phyloP scores from a whole-genome alignment of 2,888 invertebrate species.

The Lithodes maja region DNA sequence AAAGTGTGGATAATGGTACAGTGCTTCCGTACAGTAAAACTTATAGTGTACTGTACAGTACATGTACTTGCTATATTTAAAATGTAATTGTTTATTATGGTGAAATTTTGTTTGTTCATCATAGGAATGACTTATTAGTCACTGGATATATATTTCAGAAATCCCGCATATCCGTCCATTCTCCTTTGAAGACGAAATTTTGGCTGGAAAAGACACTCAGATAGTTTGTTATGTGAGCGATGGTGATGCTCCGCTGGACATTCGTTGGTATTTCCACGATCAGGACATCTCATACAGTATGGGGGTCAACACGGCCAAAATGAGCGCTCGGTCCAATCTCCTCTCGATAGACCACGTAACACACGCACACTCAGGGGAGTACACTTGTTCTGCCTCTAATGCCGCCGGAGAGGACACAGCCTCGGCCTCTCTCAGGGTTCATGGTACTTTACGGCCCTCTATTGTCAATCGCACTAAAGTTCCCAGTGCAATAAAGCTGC shows the following conservation, averaged over 20 bases:
- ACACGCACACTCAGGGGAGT: constrained; percentile 83
- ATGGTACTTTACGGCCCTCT: constrained; percentile 77
- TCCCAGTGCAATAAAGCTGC: too few species aligned
- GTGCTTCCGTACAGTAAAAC: too few species aligned
- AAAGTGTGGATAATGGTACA: too few species aligned
- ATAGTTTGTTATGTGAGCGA: constrained; percentile 73
- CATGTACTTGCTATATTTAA: too few species aligned
- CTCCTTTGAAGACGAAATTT: constrained; percentile 72
- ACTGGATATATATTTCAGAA: constrained; percentile 77
- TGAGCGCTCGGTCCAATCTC: constrained; percentile 80
- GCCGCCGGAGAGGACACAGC: constrained; percentile 82
- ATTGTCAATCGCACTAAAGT: too few species aligned
- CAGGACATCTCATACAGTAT: constrained; percentile 53
- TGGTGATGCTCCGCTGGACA: constrained; percentile 74
- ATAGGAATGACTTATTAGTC: too few species aligned
- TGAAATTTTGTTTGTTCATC: too few species aligned
- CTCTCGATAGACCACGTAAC: constrained; percentile 83
- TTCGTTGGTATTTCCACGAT: constrained; percentile 73
- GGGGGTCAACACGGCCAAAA: constrained; percentile 70
- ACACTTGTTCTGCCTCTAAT: constrained; percentile 85
- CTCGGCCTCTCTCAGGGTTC: constrained; percentile 82
- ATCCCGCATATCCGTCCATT: constrained; percentile 81
- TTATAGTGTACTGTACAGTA: too few species aligned
- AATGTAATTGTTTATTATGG: too few species aligned
- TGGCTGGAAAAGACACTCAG: constrained; percentile 73